A percentile compares a stretch with the other conserved stretches of the same genome.
These are phyloP conservation scores for Columba janthina DNA, from an alignment of 2,113 vertebrate genomes.

Conservation along the genomic window DNA sequence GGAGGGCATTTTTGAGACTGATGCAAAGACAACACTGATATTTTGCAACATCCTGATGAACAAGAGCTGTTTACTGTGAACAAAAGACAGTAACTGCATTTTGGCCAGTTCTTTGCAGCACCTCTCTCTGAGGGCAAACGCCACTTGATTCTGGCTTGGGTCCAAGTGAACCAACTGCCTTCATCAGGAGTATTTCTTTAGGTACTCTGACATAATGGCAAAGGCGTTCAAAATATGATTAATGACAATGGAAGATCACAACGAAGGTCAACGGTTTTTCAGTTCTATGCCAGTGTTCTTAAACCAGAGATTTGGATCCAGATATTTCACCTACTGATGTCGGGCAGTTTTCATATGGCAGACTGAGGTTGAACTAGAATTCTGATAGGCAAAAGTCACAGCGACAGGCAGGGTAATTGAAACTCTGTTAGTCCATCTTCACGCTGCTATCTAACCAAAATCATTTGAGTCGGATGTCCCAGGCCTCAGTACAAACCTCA, in stretches of 20 bases:
- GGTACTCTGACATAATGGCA: neutral
- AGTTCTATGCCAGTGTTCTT: neutral
- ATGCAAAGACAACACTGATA: neutral
- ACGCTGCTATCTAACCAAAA: neutral
- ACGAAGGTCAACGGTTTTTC: constrained; percentile 5
- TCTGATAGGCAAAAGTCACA: neutral
- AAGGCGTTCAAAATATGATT: neutral
- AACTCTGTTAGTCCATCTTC: neutral
- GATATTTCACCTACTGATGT: neutral
- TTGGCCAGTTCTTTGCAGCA: neutral
- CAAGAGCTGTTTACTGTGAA: neutral
- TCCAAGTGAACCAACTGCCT: constrained; percentile 2
- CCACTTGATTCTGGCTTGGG: neutral
- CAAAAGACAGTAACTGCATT: neutral
- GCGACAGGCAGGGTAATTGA: neutral
- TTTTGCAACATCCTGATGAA: constrained; percentile 24
- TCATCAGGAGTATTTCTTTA: constrained; percentile 1
- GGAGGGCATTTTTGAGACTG: neutral
- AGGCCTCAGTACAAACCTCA: neutral
- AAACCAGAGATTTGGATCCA: neutral
- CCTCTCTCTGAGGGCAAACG: constrained; percentile 6
- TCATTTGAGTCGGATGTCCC: neutral
- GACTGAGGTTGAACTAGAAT: neutral
- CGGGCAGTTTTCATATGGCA: neutral
- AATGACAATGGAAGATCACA: neutral